phyloP scores from a whole-genome alignment of 2,888 invertebrate genomes.

The Oasisia sp. region DNA sequence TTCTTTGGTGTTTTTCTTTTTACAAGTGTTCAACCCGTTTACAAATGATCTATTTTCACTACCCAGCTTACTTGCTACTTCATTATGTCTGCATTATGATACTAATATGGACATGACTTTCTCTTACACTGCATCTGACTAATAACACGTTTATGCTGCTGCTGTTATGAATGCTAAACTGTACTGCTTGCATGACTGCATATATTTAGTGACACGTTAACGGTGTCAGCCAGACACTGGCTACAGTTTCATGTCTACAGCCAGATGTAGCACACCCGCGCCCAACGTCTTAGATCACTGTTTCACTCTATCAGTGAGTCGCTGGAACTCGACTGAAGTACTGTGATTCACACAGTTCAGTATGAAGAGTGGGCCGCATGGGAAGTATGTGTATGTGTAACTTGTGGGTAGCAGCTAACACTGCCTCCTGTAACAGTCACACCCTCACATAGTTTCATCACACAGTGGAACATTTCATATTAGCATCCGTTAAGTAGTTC shows the following conservation, averaged over 20 bases:
- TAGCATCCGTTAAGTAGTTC: too few species aligned
- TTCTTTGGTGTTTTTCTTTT: not conserved
- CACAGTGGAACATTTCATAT: too few species aligned
- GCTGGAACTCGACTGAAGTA: not conserved
- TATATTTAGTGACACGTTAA: not conserved
- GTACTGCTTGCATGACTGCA: not conserved
- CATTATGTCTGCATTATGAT: not conserved
- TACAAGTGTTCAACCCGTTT: not conserved
- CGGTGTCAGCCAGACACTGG: not conserved
- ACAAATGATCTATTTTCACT: not conserved
- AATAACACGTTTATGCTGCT: not conserved
- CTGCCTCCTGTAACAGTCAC: too few species aligned
- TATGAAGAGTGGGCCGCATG: not conserved
- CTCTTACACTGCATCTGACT: not conserved
- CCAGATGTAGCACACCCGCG: not conserved
- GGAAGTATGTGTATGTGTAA: not conserved
- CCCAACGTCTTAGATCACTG: not conserved
- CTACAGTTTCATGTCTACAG: not conserved
- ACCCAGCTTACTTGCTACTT: not conserved
- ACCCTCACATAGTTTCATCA: too few species aligned
- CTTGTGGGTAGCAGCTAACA: not conserved
- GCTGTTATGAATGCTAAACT: not conserved
- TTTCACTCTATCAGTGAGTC: not conserved
- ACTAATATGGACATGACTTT: not conserved
- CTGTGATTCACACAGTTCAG: constrained; percentile 17